Evolutionary conservation across 2,113 vertebrate genomes (phyloP).

Genomic region (Semnornis frantzii): DNA sequence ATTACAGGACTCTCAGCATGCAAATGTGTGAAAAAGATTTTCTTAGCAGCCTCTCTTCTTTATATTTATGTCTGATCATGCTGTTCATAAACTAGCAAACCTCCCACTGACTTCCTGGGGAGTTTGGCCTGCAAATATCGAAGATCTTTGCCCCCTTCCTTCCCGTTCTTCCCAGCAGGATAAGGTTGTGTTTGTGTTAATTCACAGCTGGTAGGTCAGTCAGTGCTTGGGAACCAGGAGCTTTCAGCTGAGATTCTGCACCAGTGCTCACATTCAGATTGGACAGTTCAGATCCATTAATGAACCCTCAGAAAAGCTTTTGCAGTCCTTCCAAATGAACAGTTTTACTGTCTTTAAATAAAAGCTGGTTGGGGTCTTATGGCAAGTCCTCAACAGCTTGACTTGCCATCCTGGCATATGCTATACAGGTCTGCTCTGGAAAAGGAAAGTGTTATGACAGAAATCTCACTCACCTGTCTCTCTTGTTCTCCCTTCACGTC

Average conservation of each 20-base stretch:
- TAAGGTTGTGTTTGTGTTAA: background rate
- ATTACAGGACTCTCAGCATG: background rate
- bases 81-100: background rate
- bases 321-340: constrained; percentile 8
- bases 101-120: background rate
- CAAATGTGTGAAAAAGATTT: background rate
- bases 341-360: background rate
- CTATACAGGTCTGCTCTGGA: background rate
- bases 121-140: background rate
- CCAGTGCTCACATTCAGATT: background rate
- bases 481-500: background rate
- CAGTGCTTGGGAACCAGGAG: background rate
- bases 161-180: background rate
- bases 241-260: background rate
- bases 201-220: background rate
- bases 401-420: background rate
- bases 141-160: background rate
- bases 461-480: background rate
- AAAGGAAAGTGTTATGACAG: background rate
- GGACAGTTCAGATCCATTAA: background rate
- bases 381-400: background rate
- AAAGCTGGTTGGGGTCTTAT: background rate
- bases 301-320: background rate
- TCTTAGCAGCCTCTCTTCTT: background rate
- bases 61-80: background rate